Conservation (phyloP, 2,888 invertebrate genomes). For the Habroteleia sp. region DNA sequence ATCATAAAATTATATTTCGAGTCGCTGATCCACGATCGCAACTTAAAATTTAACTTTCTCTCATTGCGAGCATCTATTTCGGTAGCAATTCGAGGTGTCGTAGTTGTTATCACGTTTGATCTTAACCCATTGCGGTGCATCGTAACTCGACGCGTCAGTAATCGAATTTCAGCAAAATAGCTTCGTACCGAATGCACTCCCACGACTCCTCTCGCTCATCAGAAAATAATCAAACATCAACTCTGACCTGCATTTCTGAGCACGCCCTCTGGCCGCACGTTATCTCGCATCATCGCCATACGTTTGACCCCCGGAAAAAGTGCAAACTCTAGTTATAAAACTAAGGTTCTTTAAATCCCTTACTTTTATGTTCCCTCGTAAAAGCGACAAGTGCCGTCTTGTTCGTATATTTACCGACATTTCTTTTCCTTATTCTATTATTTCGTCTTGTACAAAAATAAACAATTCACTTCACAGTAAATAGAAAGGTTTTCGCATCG, state of each 20-base stretch:
- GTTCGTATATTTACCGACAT: slow-evolving; percentile 26
- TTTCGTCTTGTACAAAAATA: slow-evolving; percentile 7
- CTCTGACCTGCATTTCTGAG: slow-evolving; percentile 31
- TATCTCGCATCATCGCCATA: slow-evolving; percentile 16
- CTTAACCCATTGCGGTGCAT: slow-evolving; percentile 28
- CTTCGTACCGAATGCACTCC: slow-evolving; percentile 8
- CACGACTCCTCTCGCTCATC: slow-evolving; percentile 7
- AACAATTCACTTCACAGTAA: no score
- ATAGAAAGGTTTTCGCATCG: no score
- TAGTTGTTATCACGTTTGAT: slow-evolving; percentile 37
- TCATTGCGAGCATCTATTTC: slow-evolving; percentile 1
- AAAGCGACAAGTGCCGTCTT: slow-evolving; percentile 40
- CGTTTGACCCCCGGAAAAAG: slow-evolving; percentile 17
- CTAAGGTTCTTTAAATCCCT: slow-evolving; percentile 39
- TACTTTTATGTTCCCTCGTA: slow-evolving; percentile 37
- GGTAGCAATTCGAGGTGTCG: slow-evolving; percentile 6
- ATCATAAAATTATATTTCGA: no score
- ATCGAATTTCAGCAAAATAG: slow-evolving; percentile 32
- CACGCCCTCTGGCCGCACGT: slow-evolving; percentile 14
- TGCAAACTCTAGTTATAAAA: slow-evolving; percentile 28
- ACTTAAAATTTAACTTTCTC: not conserved
- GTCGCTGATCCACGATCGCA: no score
- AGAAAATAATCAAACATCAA: slow-evolving; percentile 28
- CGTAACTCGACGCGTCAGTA: slow-evolving; percentile 25
- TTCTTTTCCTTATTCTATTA: slow-evolving; percentile 31